Conservation (phyloP, 2,888 invertebrate genomes). For the Nomada ferruginata region DNA sequence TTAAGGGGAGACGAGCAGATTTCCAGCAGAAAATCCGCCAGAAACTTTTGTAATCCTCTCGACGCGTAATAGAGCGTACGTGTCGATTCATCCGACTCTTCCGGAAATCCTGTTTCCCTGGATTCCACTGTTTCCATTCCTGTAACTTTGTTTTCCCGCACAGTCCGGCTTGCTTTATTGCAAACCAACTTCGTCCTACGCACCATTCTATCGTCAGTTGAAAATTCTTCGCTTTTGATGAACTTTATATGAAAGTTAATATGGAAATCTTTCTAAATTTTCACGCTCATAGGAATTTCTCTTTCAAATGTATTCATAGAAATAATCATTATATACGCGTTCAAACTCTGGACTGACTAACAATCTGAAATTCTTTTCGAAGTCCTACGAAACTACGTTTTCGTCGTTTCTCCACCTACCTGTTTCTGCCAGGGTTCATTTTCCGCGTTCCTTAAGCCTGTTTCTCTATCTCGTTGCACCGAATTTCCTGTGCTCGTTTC, state of each 20-base stretch:
- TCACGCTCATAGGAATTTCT: too few relatives aligned
- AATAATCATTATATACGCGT: neutral
- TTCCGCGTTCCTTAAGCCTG: conserved; percentile 19
- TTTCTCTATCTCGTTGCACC: neutral
- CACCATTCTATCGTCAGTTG: neutral
- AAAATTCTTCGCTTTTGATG: too few relatives aligned
- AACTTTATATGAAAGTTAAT: too few relatives aligned
- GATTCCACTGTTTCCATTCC: neutral
- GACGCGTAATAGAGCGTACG: conserved; percentile 24
- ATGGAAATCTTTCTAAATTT: too few relatives aligned
- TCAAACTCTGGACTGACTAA: neutral
- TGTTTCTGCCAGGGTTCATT: conserved; percentile 9
- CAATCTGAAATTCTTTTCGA: conserved; percentile 14
- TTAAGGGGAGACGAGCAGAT: conserved; percentile 27
- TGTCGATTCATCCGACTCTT: conserved; percentile 9
- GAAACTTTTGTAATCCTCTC: conserved; percentile 59
- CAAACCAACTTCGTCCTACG: too few relatives aligned
- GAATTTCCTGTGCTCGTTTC: conserved; percentile 26
- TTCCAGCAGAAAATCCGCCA: conserved; percentile 29
- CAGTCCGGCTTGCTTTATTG: neutral
- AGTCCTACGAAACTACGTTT: conserved; percentile 1
- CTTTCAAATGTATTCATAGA: too few relatives aligned
- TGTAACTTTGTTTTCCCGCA: neutral
- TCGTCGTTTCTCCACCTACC: neutral
- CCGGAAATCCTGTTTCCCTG: conserved; percentile 14